These are phyloP conservation scores for Origma solitaria DNA, from an alignment of 2,113 vertebrate genomes.

Conservation along the genomic window DNA sequence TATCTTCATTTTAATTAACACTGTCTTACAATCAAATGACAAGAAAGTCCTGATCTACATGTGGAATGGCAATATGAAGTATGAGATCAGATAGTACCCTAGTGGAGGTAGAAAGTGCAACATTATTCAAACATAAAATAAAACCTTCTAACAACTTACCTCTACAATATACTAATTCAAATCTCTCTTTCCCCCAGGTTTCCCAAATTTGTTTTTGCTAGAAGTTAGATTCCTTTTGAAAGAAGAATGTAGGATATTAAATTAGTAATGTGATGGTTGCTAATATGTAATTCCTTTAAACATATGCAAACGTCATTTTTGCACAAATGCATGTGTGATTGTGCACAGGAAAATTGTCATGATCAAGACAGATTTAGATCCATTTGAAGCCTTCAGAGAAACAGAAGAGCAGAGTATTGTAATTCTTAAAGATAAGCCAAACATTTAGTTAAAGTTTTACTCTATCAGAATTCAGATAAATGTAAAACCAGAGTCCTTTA, in stretches of 20 bases:
- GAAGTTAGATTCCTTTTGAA: background rate
- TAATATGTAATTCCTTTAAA: background rate
- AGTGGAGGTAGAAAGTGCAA: background rate
- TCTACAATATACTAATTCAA: background rate
- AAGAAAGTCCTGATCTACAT: background rate
- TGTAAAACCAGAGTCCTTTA: background rate
- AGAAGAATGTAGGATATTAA: background rate
- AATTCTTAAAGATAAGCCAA: background rate
- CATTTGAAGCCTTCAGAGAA: background rate
- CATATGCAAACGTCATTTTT: background rate
- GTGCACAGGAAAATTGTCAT: background rate
- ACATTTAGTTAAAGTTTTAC: background rate
- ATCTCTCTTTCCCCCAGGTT: background rate
- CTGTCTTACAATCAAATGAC: background rate
- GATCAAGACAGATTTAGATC: background rate
- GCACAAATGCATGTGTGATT: background rate
- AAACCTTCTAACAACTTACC: background rate
- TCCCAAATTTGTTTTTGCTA: background rate
- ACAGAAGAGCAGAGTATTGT: background rate
- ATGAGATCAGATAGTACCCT: background rate
- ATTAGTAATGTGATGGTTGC: background rate
- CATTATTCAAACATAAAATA: background rate
- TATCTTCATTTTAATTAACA: background rate
- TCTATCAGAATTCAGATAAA: background rate
- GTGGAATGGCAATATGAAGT: background rate